A percentile compares a stretch with the other conserved stretches of the same genome.
Evolutionary conservation across 2,797 vertebrate genomes (phyloP).

Genomic region (Tokudaia muenninki): DNA sequence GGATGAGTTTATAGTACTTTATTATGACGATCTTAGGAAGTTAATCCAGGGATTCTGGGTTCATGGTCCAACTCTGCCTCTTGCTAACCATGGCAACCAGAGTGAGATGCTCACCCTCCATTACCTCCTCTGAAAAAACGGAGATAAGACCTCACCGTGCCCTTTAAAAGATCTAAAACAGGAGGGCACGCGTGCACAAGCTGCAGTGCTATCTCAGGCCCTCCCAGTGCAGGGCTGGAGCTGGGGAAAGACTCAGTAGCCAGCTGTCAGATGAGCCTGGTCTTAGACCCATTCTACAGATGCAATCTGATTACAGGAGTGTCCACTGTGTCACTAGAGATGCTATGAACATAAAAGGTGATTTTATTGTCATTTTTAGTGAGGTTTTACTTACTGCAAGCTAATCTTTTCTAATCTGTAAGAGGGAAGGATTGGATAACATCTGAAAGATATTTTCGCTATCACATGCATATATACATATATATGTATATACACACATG

Average conservation of each 20-base stretch:
- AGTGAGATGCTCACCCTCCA: neutral
- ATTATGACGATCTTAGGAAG: neutral
- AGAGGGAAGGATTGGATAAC: neutral
- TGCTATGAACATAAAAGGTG: fast-evolving
- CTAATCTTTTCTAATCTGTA: conserved; percentile 14
- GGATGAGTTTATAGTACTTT: neutral
- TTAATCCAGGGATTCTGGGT: neutral
- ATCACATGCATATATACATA: neutral
- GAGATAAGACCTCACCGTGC: neutral
- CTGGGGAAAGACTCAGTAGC: neutral
- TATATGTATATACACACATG: neutral
- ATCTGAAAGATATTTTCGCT: conserved; percentile 18
- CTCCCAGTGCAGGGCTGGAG: no score
- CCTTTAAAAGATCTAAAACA: neutral
- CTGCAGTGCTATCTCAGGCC: neutral
- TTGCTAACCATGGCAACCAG: neutral
- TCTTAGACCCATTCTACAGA: neutral
- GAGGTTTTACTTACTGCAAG: conserved; percentile 4
- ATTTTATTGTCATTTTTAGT: neutral
- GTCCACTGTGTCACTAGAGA: neutral
- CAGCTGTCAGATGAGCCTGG: neutral
- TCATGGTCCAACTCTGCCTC: neutral
- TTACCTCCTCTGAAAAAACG: neutral
- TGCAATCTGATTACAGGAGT: neutral
- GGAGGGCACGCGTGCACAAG: fast-evolving